A percentile compares a stretch with the other conserved stretches of the same genome.
Conservation (phyloP, 2,113 vertebrate genomes). For the Spheniscus mendiculus region DNA sequence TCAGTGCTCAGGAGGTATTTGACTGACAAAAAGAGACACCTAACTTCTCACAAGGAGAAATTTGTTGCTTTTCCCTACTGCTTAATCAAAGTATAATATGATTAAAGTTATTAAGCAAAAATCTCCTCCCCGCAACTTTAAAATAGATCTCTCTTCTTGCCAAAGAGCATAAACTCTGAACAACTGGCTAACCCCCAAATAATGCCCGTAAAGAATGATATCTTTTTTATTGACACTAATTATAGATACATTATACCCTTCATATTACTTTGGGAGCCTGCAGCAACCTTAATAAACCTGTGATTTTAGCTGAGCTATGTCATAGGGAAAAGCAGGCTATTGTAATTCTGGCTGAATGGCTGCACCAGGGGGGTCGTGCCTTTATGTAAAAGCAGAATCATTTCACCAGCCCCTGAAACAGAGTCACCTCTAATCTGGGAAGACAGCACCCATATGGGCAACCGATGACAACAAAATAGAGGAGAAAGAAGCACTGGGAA, state of each 20-base stretch:
- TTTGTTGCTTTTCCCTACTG: background rate
- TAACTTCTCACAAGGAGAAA: background rate
- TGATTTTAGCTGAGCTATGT: background rate
- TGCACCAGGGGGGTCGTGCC: background rate
- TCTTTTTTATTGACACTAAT: constrained; percentile 12
- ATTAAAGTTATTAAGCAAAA: background rate
- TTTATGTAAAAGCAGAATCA: background rate
- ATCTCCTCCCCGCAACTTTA: background rate
- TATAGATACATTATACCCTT: background rate
- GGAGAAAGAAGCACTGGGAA: background rate
- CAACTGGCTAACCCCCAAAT: background rate
- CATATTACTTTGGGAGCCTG: background rate
- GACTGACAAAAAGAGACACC: background rate
- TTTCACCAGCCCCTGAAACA: background rate
- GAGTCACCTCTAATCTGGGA: background rate
- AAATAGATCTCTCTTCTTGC: background rate
- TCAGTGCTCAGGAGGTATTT: background rate
- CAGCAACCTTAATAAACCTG: background rate
- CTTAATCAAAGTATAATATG: background rate
- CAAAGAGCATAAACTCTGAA: background rate
- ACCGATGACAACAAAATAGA: background rate
- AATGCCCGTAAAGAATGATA: background rate
- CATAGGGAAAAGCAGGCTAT: background rate
- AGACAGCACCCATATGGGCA: background rate
- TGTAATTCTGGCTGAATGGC: background rate